A percentile compares a stretch with the other conserved stretches of the same genome.
phyloP scores from a whole-genome alignment of 1,140 invertebrate species.

The Zaprionus nigranus region DNA sequence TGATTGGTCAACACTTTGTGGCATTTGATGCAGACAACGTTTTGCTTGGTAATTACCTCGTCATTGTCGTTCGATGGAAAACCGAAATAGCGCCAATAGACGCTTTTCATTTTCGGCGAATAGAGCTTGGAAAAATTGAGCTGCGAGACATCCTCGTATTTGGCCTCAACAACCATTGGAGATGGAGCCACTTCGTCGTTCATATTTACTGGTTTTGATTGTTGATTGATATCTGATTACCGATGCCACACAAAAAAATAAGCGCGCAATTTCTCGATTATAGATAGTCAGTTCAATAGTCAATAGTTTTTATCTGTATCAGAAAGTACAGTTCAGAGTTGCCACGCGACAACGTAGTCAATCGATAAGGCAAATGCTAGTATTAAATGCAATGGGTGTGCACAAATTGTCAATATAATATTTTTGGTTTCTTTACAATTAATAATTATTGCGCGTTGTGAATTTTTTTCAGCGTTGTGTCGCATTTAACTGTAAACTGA shows the following conservation, averaged over 20 bases:
- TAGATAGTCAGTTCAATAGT: conserved; percentile 79
- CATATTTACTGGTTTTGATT: conserved; percentile 48
- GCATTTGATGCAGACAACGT: conserved; percentile 87
- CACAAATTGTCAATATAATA: conserved; percentile 10
- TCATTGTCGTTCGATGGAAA: conserved; percentile 88
- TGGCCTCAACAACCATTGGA: conserved; percentile 63
- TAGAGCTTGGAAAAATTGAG: conserved; percentile 79
- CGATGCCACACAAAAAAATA: conserved; percentile 57
- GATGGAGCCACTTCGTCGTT: conserved; percentile 64
- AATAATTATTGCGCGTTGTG: conserved; percentile 5
- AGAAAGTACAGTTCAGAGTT: conserved; percentile 77
- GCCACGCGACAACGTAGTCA: conserved; percentile 71
- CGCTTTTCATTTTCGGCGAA: conserved; percentile 86
- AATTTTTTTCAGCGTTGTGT: conserved; percentile 25
- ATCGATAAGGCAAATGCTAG: conserved; percentile 68
- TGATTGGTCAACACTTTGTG: conserved; percentile 88
- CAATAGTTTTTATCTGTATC: conserved; percentile 82
- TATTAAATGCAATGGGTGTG: conserved; percentile 49
- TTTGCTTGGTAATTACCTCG: conserved; percentile 87
- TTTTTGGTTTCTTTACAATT: conserved; percentile 29
- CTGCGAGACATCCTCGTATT: conserved; percentile 73
- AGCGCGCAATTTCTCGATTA: conserved; percentile 82
- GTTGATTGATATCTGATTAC: conserved; percentile 60
- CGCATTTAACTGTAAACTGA: conserved; percentile 38
- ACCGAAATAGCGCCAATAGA: conserved; percentile 89